Percentiles rank a stretch among this genome's conserved stretches.
These are phyloP conservation scores for Laupala kohalensis DNA, from an alignment of 1,140 invertebrate species.

Conservation along the genomic window DNA sequence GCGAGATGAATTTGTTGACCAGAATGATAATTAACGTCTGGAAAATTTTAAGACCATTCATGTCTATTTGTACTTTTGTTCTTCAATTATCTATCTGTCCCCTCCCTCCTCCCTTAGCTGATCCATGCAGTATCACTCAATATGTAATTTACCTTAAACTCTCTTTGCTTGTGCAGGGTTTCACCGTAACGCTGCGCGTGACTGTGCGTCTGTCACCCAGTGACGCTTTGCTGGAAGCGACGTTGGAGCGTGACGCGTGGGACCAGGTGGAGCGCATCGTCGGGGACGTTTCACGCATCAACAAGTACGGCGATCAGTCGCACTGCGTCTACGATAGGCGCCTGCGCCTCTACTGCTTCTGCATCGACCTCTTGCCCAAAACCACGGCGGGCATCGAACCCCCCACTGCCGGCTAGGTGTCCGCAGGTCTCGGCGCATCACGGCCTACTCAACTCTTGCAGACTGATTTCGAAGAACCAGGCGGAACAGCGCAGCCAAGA, in stretches of 20 bases:
- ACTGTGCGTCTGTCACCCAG: constrained; percentile 21
- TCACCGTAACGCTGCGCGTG: constrained; percentile 21
- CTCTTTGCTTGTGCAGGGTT: not conserved
- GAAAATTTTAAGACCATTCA: too few species aligned
- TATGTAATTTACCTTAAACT: too few species aligned
- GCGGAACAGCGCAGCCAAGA: too few species aligned
- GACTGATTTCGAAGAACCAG: too few species aligned
- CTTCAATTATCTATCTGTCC: too few species aligned
- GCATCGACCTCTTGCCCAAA: constrained; percentile 16
- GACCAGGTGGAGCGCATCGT: constrained; percentile 16
- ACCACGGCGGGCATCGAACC: constrained; percentile 24
- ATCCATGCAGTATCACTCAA: too few species aligned
- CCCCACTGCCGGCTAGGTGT: constrained; percentile 14
- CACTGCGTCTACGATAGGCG: constrained; percentile 21
- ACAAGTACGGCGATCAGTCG: constrained; percentile 23
- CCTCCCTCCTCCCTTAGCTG: too few species aligned
- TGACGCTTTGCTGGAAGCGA: constrained; percentile 25
- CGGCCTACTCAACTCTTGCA: too few species aligned
- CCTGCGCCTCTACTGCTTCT: constrained; percentile 24
- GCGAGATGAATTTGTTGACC: too few species aligned
- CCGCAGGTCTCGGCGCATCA: too few species aligned
- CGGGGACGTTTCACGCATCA: constrained; percentile 22
- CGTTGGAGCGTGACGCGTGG: constrained; percentile 19
- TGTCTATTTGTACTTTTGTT: too few species aligned
- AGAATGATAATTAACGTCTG: too few species aligned